Conservation (phyloP, 1,140 invertebrate species). For the Calliopsis andreniformis region DNA sequence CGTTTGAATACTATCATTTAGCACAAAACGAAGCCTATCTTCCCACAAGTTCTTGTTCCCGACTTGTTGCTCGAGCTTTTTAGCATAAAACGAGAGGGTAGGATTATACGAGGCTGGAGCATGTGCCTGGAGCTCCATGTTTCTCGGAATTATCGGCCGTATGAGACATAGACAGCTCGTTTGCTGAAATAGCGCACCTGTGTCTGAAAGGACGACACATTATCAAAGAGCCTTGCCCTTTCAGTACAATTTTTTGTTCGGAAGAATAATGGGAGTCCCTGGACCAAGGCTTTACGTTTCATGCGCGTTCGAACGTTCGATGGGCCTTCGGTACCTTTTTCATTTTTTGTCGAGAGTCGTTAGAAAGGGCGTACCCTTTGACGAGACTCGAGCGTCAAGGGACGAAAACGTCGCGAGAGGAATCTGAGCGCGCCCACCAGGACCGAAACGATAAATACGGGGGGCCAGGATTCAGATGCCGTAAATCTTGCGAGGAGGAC, state of each 20-base stretch:
- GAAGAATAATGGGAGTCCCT: too few relatives aligned
- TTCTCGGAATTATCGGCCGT: slow-evolving; percentile 5
- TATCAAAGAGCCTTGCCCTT: too few relatives aligned
- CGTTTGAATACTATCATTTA: slow-evolving; percentile 7
- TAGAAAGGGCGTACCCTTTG: slow-evolving; percentile 48
- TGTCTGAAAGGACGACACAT: neutral
- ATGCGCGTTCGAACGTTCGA: neutral
- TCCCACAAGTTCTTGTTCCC: neutral
- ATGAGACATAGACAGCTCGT: neutral
- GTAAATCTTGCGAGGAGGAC: slow-evolving; percentile 65
- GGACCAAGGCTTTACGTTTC: too few relatives aligned
- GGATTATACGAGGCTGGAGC: neutral
- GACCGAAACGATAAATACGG: slow-evolving; percentile 58
- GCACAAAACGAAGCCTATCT: slow-evolving; percentile 1
- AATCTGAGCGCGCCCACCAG: slow-evolving; percentile 48
- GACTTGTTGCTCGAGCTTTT: neutral
- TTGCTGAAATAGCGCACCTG: neutral
- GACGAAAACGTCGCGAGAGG: slow-evolving; percentile 42
- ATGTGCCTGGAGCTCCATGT: neutral
- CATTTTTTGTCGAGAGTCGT: neutral
- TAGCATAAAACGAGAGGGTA: slow-evolving; percentile 2
- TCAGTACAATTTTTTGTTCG: too few relatives aligned
- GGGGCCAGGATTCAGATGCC: slow-evolving; percentile 66
- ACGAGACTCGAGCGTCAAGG: slow-evolving; percentile 53
- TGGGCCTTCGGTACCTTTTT: too few relatives aligned